Evolutionary conservation across 2,888 invertebrate genomes (phyloP), one percentile per base, ranked within the genome.

Genomic region (Orthonevra nobilis): DNA sequence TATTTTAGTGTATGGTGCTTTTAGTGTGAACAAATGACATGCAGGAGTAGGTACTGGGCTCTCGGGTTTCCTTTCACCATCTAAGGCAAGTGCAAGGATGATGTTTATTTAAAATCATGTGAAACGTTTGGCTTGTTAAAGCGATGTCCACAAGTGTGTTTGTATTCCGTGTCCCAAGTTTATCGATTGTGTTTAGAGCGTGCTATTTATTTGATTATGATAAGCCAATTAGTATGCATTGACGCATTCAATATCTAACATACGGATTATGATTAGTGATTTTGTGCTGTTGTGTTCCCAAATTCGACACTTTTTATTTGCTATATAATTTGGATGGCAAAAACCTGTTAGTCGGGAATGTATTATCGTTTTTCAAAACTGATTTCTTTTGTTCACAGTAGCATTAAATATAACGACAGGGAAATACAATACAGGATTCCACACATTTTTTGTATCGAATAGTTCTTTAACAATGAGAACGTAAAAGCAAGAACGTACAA

Each of bases 61-160:
- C 32, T 26, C 1, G 54, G 5, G 14, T 48, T 54, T n/a, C n/a
- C n/a, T 56, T 75, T 64, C 50, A 77, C 58, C 44, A 42, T 64
- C 52, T 64, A 66, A 60, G 66, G 66, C 48, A 66, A 61, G 77
- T 44, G 66, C 66, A 79, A 40, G 52, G 23, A 68, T 79, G 72
- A 44, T 72, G 61, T 72, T 72, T 48, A 32, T 44, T 52, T 46
- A 54, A 28, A 36, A 61, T 60, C 46, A 23, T 15, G 60, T 34
- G 20, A 3, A 61, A 60, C 54, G 54, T 77, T 60, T 60, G 48
- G 38, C 54, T 70, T 42, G 64, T 46, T 54, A 23, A n/a, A n/a
- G 28, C 14, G 28, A 3, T 48, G 32, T 32, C 26, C 52, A 34
- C 26, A 28, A 32, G 17, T n/a, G 20, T 42, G 30, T 34, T 19